Base-by-base conservation (phyloP, 2,888 invertebrate species). In the Polyommatus icarus region DNA sequence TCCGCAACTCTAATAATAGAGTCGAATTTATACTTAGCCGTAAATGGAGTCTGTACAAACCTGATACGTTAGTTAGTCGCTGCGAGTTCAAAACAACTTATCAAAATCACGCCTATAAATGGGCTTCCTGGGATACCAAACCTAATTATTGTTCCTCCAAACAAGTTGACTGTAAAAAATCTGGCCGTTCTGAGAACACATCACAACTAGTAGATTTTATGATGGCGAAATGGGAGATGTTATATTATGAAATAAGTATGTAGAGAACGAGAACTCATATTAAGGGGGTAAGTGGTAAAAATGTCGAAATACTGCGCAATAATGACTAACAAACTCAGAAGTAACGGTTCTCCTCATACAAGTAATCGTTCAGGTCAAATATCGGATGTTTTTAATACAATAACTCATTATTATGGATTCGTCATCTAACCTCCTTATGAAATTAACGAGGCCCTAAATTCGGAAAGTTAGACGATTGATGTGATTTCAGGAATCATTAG, bases 91-190 rank as follows among this genome's bases (percentile, higher is more conserved):
- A 88, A 90, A 89, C 88, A 88, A 90, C 88, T 87, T 88, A 91
- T 92, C 90, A 93, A 92, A 93, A 93, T 89, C 89, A 86, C 84
- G 81, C 83, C 92, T 90, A 86, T 91, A 92, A 86, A 92, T 87
- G 91, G 91, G 89, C 91, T 93, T 93, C 92, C 94, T 91, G 86
- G 86, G 80, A 80, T 80, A 80, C 79, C 78, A 80, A 40, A 36
- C 57, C 20, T 76, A 76, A 59, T 76, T 61, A 59, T 76, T 61
- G 76, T 57, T 36, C 20, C 20, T 76, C 57, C 40, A 76, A 76
- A 61, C 59, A 59, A 32, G 57, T 36, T 67, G 57, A 20, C 61
- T 32, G 61, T 57, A 76, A 57, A 76, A 76, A 61, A 76, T 76
- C 8, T 32, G 76, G 50, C 54, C 29, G 12, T 50, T 54, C 54